phyloP scores from a whole-genome alignment of 2,888 invertebrate genomes.

The Erebia ligea region DNA sequence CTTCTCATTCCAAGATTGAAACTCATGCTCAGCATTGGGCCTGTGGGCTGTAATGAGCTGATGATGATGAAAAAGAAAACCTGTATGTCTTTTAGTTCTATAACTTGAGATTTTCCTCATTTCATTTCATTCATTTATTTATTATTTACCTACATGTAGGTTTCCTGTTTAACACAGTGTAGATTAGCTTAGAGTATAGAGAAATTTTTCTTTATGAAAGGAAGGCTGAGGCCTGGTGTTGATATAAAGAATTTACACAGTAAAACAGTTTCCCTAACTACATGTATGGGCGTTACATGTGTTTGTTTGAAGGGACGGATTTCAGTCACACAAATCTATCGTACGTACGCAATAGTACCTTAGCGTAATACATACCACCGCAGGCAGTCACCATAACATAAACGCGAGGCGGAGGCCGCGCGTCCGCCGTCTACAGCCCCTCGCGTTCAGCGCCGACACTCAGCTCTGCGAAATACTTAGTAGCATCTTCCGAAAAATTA shows the following conservation, averaged over 20 bases:
- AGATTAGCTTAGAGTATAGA: neutral
- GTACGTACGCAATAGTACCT: constrained; percentile 58
- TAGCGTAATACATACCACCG: constrained; percentile 79
- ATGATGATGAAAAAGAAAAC: too few relatives aligned
- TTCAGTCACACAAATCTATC: constrained; percentile 35
- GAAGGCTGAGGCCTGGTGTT: neutral
- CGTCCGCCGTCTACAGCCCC: constrained; percentile 49
- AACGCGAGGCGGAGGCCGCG: constrained; percentile 53
- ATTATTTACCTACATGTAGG: too few relatives aligned
- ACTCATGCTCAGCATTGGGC: too few relatives aligned
- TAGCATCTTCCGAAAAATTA: constrained; percentile 74
- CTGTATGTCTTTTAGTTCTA: too few relatives aligned
- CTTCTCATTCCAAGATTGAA: too few relatives aligned
- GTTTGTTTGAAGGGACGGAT: constrained; percentile 13
- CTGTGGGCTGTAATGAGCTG: too few relatives aligned
- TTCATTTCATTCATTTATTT: too few relatives aligned
- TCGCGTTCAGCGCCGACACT: constrained; percentile 51
- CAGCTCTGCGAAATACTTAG: constrained; percentile 80
- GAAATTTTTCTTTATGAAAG: neutral
- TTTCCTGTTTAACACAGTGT: neutral
- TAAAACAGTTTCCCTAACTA: neutral
- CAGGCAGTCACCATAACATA: constrained; percentile 70
- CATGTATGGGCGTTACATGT: neutral
- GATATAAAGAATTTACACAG: neutral
- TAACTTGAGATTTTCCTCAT: too few relatives aligned